Conservation (phyloP, 2,113 vertebrate genomes). For the Chaenocephalus aceratus region DNA sequence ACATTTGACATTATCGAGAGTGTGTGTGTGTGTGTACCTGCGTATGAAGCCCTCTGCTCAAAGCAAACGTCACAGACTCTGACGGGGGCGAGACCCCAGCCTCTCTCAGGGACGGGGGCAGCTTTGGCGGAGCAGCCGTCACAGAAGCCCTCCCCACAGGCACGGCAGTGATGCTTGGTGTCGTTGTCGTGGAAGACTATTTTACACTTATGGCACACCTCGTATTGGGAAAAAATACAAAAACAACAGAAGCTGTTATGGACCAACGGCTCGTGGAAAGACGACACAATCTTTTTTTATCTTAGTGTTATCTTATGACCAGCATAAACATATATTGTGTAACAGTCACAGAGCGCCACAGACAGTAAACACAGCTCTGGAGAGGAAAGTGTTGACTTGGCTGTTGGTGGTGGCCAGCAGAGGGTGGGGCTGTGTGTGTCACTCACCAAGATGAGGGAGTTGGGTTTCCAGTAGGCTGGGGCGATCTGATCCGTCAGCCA, state of each 20-base stretch:
- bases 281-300: constrained; percentile 16
- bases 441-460: constrained; percentile 96
- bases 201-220: constrained; percentile 95
- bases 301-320: constrained; percentile 48
- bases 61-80: constrained; percentile 96
- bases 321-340: constrained; percentile 57
- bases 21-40: constrained; percentile 55
- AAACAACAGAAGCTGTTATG: constrained; percentile 50
- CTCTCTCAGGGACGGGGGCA: constrained; percentile 93
- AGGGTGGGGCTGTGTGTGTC: constrained; percentile 86
- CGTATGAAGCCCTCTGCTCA: constrained; percentile 79
- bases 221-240: constrained; percentile 36
- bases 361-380: constrained; percentile 70
- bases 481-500: constrained; percentile 99
- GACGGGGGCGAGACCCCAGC: constrained; percentile 95
- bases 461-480: constrained; percentile 98
- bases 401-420: constrained; percentile 85
- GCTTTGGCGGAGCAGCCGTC: constrained; percentile 94
- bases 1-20: background rate
- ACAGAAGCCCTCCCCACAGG: constrained; percentile 98
- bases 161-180: constrained; percentile 98
- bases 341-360: constrained; percentile 43
- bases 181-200: constrained; percentile 94
- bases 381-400: constrained; percentile 71
- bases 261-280: constrained; percentile 8